Conservation (phyloP, 2,888 invertebrate species). For the Cheilosia soror region DNA sequence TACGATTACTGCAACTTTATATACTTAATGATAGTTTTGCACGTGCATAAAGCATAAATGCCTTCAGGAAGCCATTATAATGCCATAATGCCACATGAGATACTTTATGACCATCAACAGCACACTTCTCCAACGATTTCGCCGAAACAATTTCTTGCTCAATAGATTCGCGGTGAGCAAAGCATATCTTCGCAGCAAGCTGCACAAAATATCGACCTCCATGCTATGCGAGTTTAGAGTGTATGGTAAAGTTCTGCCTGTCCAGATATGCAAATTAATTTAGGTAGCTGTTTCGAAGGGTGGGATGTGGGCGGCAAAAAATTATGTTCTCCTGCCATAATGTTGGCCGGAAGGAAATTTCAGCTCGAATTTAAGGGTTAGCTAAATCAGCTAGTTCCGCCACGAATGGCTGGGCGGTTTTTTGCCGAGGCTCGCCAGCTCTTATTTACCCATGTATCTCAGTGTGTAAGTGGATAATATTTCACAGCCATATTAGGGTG, state of each 20-base stretch:
- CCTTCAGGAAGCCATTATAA: conserved; percentile 7
- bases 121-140: neutral
- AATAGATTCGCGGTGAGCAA: conserved; percentile 21
- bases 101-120: conserved; percentile 6
- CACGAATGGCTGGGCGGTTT: conserved; percentile 48
- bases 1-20: conserved; percentile 8
- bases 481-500: conserved; percentile 47
- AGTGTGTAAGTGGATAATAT: conserved; percentile 66
- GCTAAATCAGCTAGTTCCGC: conserved; percentile 74
- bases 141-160: neutral
- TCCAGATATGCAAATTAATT: conserved; percentile 75
- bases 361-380: conserved; percentile 74
- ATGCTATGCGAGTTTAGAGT: neutral
- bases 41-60: neutral
- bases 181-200: conserved; percentile 26
- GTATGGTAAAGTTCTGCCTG: neutral
- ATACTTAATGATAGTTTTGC: neutral
- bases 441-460: conserved; percentile 42
- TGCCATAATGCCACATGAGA: conserved; percentile 1
- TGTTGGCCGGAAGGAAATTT: conserved; percentile 75
- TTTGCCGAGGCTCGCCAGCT: neutral
- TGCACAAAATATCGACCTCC: conserved; percentile 25
- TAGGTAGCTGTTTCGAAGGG: conserved; percentile 46
- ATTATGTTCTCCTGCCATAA: conserved; percentile 75
- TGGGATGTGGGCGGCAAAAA: conserved; percentile 42